phyloP scores from a whole-genome alignment of 2,113 vertebrate genomes.

The Crotalus helleri region DNA sequence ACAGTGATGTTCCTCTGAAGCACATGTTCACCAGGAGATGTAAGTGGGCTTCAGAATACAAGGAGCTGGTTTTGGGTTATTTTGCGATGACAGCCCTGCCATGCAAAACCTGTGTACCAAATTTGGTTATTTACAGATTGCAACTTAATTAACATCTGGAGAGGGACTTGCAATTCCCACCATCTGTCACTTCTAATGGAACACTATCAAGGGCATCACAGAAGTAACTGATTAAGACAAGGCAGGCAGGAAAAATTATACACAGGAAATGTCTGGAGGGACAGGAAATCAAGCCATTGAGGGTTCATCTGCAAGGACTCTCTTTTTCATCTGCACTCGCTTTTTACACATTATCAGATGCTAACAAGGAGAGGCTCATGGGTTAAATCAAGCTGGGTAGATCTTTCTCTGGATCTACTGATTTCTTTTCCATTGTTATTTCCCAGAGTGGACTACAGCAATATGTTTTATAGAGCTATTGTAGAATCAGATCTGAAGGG shows the following conservation, averaged over 20 bases:
- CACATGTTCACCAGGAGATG: background rate
- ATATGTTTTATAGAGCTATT: background rate
- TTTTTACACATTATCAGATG: background rate
- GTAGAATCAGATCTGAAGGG: background rate
- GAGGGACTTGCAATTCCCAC: slow-evolving; percentile 34
- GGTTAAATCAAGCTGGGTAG: background rate
- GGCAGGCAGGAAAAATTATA: background rate
- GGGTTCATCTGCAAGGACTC: background rate
- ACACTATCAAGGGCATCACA: slow-evolving; percentile 1
- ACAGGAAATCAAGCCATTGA: background rate
- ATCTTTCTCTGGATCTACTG: background rate
- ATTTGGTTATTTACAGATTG: slow-evolving; percentile 36
- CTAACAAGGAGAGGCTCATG: background rate
- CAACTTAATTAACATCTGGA: slow-evolving; percentile 52
- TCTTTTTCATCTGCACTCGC: background rate
- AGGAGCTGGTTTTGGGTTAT: background rate
- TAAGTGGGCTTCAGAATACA: background rate
- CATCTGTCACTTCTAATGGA: slow-evolving; percentile 43
- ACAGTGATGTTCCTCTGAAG: background rate
- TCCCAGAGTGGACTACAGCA: too few species aligned
- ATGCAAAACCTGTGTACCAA: background rate
- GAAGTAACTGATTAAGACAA: slow-evolving; percentile 4
- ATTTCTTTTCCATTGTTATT: background rate
- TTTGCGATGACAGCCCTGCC: background rate
- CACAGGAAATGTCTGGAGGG: background rate